Evolutionary conservation across 1,140 invertebrate genomes (phyloP).

Genomic region (Dreissena rostriformis): DNA sequence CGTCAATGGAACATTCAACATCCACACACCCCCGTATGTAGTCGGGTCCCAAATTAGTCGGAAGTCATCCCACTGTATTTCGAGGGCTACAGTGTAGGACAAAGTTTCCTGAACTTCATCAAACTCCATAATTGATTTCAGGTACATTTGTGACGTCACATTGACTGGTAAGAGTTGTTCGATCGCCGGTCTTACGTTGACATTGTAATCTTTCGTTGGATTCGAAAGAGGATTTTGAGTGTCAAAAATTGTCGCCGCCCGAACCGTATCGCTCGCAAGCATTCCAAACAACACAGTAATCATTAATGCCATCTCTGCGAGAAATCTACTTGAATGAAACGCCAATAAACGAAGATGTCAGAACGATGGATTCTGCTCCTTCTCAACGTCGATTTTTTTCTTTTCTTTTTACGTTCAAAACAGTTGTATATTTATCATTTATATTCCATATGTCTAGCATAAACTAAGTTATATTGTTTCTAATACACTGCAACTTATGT

Average conservation of each 20-base stretch:
- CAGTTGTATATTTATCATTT: too few relatives aligned
- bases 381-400: too few relatives aligned
- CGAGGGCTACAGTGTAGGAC: constrained; percentile 20
- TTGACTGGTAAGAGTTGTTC: background rate
- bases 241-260: constrained; percentile 10
- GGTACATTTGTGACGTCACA: background rate
- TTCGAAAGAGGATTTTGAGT: background rate
- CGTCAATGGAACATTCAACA: constrained; percentile 7
- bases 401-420: too few relatives aligned
- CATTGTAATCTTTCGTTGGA: background rate
- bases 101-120: constrained; percentile 42
- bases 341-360: too few relatives aligned
- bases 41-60: background rate
- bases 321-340: too few relatives aligned
- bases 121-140: constrained; percentile 11
- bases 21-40: background rate
- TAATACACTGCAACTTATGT: too few relatives aligned
- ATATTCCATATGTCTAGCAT: too few relatives aligned
- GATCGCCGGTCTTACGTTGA: constrained; percentile 1
- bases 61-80: constrained; percentile 27
- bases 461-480: too few relatives aligned
- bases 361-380: too few relatives aligned
- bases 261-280: too few relatives aligned
- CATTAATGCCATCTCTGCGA: too few relatives aligned
- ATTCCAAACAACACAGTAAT: too few relatives aligned